Conservation (phyloP, 2,888 invertebrate species). For the Diadromus collaris region DNA sequence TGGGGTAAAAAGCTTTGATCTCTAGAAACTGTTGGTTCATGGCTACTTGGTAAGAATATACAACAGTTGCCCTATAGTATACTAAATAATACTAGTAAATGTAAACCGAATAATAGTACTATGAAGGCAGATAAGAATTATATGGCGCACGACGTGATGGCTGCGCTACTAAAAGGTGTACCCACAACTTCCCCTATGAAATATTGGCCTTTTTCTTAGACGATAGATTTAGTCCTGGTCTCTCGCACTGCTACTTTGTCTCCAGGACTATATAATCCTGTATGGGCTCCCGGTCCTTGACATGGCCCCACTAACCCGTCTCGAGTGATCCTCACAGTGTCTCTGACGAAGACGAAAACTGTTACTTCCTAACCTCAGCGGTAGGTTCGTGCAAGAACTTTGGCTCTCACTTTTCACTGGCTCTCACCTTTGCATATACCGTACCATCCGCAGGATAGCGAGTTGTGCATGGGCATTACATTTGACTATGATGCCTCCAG, state of each 20-base stretch:
- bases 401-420: slow-evolving; percentile 2
- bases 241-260: not conserved
- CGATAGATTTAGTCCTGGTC: not conserved
- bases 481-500: not conserved
- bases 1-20: no score
- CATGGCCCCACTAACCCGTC: not conserved
- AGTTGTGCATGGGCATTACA: not conserved
- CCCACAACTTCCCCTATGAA: slow-evolving; percentile 5
- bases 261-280: not conserved
- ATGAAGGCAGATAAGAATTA: no score
- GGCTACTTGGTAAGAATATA: no score
- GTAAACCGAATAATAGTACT: no score
- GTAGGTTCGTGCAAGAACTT: slow-evolving; percentile 15
- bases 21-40: no score
- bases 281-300: not conserved
- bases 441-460: not conserved
- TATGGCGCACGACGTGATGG: not conserved
- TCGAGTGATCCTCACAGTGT: not conserved
- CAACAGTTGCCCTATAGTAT: no score
- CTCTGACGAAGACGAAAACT: slow-evolving; percentile 7
- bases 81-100: no score
- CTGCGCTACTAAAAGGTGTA: not conserved
- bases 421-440: not conserved
- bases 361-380: not conserved
- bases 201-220: not conserved